Evolutionary conservation across 2,113 vertebrate species (phyloP), one percentile per base, ranked within the genome.

Genomic region (Microcebus jonahi): DNA sequence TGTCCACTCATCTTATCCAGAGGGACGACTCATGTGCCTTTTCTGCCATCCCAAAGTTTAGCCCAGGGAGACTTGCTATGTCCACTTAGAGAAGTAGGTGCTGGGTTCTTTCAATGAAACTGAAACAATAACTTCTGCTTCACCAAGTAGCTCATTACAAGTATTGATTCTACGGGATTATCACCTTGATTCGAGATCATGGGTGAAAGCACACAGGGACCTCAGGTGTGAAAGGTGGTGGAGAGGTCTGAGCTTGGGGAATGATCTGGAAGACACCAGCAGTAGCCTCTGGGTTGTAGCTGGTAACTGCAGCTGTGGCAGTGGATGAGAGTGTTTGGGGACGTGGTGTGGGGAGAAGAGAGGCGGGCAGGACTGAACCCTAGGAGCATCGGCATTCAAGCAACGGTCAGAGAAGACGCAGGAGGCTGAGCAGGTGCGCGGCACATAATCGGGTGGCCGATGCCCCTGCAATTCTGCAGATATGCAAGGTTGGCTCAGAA

Each of bases 351-450:
- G n/a, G 5, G 55, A 55, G 31, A 18, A 36, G 13, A 23, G 88
- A 18, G 8, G 70, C 8, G 13, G 12, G 0, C 2, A 15, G 18
- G 29, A 23, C 50, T 9, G 15, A 8, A 9, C 14, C 21, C 50
- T 20, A 39, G 42, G 48, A 21, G 23, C 5, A 7, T 27, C 14
- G 12, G 20, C 21, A 2, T 39, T 39, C 39, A 59, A 59, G 55
- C 34, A 39, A 27, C 20, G 45, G 21, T 9, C 11, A 57, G 36
- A 20, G 70, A 65, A 57, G 57, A 15, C 9, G 0, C 31, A 0
- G 79, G 20, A 63, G 18, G 42, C 63, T 6, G 12, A 53, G 25
- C 29, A 6, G 34, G 18, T 27, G 57, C 12, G 36, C 34, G 57
- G 12, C 23, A 12, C 36, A 7, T 2, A 3, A 7, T 9, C 36